These are phyloP conservation scores for Parelbella ahira DNA, from an alignment of 2,888 invertebrate genomes.

Conservation along the genomic window DNA sequence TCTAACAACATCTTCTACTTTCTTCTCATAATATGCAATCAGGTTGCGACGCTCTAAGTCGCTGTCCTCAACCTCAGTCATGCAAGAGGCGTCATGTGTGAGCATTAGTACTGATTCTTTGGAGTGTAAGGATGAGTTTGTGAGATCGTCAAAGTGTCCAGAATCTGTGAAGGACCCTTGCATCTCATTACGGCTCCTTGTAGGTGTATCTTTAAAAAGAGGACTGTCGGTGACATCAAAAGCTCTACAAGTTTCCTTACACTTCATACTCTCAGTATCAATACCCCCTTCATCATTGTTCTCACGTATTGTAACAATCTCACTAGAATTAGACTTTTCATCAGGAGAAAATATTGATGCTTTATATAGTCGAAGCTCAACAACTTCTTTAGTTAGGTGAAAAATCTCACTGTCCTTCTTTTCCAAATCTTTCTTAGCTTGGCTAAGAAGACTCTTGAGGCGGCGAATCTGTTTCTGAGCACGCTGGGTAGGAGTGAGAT, in stretches of 20 bases:
- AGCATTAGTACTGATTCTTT: slow-evolving; percentile 84
- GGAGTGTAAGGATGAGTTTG: slow-evolving; percentile 87
- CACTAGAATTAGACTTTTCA: slow-evolving; percentile 88
- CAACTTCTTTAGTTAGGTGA: slow-evolving; percentile 88
- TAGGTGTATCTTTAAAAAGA: slow-evolving; percentile 69
- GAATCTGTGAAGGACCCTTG: slow-evolving; percentile 91
- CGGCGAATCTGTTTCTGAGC: slow-evolving; percentile 90
- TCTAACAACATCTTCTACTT: slow-evolving; percentile 87
- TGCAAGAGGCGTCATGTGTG: slow-evolving; percentile 77
- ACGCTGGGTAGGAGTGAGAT: slow-evolving; percentile 93
- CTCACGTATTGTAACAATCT: slow-evolving; percentile 87
- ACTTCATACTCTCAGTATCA: slow-evolving; percentile 56
- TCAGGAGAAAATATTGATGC: slow-evolving; percentile 89
- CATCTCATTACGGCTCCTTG: slow-evolving; percentile 81
- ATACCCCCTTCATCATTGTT: slow-evolving; percentile 74
- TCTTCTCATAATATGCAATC: slow-evolving; percentile 86
- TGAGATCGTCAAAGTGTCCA: slow-evolving; percentile 91
- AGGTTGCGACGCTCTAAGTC: slow-evolving; percentile 85
- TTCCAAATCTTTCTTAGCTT: slow-evolving; percentile 88
- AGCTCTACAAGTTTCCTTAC: slow-evolving; percentile 65
- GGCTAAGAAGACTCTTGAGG: slow-evolving; percentile 85
- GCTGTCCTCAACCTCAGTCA: slow-evolving; percentile 74
- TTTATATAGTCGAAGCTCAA: slow-evolving; percentile 89
- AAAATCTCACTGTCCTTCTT: slow-evolving; percentile 91
- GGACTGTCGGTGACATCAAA: slow-evolving; percentile 73